Base-by-base conservation (phyloP, 2,797 vertebrate species). In the Tragopan temminckii region DNA sequence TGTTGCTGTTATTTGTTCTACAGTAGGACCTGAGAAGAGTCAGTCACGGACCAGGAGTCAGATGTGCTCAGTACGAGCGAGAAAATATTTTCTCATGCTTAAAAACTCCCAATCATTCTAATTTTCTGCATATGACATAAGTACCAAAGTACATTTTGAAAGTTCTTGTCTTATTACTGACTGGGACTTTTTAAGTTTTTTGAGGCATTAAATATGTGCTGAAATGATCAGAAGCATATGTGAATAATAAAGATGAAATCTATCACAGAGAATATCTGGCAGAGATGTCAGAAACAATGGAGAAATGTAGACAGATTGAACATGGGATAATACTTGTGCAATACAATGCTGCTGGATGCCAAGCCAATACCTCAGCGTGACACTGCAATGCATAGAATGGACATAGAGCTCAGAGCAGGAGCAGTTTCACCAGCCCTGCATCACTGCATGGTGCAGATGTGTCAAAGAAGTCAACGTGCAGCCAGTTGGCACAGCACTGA, bases 331-430 rank as follows among this genome's bases (percentile, higher is more conserved):
- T 24, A 13, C 11, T 77, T 13, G 48, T 82, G 72, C 76, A 59
- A 46, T 77, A 31, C 17, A 27, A 20, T 2, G 0, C 9, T 67
- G 83, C 45, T 83, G 31, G 68, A 57, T 87, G 55, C 61, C 42
- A 5, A 50, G 81, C 55, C 45, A 62, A 2, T 9, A 53, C 40
- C 74, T 88, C 74, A 0, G 0, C 1, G 0, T 0, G n/a, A 63
- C 45, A 4, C 27, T 59, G 64, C 43, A 58, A 66, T 12, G 13
- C 29, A 29, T 31, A 14, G 15, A 1, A 31, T 66, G 76, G 61
- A 82, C 0, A 0, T 17, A 82, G 57, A 85, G 72, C 72, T 85
- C 59, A 63, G 76, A 69, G 33, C 43, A 43, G 43, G 27, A 88
- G 74, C 45, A 55, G 87, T 74, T 78, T 48, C 29, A 6, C 0